Conservation (phyloP, 1,140 invertebrate genomes). For the Drosophila ercepeae region DNA sequence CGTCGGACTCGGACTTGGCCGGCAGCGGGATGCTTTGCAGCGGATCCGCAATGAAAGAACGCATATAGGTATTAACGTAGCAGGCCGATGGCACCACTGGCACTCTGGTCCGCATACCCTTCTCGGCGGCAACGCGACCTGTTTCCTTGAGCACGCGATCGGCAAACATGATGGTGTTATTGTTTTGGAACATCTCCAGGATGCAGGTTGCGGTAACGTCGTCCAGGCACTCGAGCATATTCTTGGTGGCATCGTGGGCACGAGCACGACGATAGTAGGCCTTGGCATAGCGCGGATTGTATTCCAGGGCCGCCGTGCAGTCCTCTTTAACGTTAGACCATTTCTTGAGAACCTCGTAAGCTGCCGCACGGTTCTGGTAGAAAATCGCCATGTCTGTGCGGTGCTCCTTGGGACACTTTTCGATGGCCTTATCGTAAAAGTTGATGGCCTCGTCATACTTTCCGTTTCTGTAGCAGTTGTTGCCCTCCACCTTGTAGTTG, state of each 20-base stretch:
- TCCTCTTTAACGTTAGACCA: constrained; percentile 93
- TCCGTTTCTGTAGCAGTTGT: constrained; percentile 92
- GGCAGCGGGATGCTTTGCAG: constrained; percentile 61
- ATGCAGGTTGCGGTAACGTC: constrained; percentile 96
- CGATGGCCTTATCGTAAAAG: constrained; percentile 95
- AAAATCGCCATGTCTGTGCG: constrained; percentile 92
- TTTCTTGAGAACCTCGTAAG: constrained; percentile 96
- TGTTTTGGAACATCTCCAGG: constrained; percentile 94
- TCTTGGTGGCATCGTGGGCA: constrained; percentile 91
- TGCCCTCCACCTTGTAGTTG: constrained; percentile 93
- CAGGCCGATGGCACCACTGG: constrained; percentile 92
- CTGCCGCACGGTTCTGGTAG: constrained; percentile 98
- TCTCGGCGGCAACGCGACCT: constrained; percentile 89
- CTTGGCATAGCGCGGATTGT: constrained; percentile 95
- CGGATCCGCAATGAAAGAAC: constrained; percentile 93
- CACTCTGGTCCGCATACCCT: constrained; percentile 88
- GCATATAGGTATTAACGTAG: constrained; percentile 93
- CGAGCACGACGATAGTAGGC: constrained; percentile 93
- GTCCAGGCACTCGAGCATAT: constrained; percentile 92
- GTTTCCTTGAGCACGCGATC: constrained; percentile 93
- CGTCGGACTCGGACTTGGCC: constrained; percentile 61
- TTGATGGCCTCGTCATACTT: constrained; percentile 95
- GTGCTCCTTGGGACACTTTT: constrained; percentile 91
- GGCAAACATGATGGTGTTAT: constrained; percentile 90
- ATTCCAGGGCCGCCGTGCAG: constrained; percentile 92